Conservation (phyloP, 2,888 invertebrate species). For the Odontocerum albicorne region DNA sequence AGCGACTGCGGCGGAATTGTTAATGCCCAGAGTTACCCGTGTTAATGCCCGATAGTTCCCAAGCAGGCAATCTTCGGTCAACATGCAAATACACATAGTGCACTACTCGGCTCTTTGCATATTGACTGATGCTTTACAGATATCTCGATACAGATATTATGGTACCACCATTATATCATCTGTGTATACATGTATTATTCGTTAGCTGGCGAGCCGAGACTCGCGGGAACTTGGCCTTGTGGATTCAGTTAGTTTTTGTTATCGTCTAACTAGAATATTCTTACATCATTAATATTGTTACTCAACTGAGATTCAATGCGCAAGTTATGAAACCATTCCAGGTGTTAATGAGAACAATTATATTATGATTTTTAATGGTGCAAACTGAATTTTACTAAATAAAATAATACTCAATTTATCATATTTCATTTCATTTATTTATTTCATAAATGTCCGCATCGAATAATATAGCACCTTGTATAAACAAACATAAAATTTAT, state of each 20-base stretch:
- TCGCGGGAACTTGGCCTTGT: constrained; percentile 59
- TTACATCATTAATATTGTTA: constrained; percentile 24
- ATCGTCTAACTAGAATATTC: constrained; percentile 40
- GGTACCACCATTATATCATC: not conserved
- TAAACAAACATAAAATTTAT: constrained; percentile 25
- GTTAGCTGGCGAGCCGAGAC: constrained; percentile 1
- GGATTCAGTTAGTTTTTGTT: constrained; percentile 59
- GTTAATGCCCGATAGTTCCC: constrained; percentile 63
- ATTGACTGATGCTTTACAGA: constrained; percentile 20
- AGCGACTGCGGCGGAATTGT: constrained; percentile 28
- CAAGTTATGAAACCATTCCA: constrained; percentile 35
- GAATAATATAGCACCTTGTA: constrained; percentile 32
- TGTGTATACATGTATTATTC: no score
- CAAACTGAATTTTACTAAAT: constrained; percentile 28
- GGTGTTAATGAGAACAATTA: constrained; percentile 34
- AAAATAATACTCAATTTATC: constrained; percentile 29
- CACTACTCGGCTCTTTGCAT: constrained; percentile 19
- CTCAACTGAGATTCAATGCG: constrained; percentile 30
- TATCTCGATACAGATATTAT: no score
- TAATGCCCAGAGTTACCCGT: constrained; percentile 39
- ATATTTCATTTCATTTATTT: constrained; percentile 32
- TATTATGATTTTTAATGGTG: constrained; percentile 33
- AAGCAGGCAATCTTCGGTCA: constrained; percentile 46
- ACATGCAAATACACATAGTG: constrained; percentile 26
- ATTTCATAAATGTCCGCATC: constrained; percentile 26